Evolutionary conservation across 2,113 vertebrate species (phyloP), one percentile per base, ranked within the genome.

Genomic region (Labeo rohita): DNA sequence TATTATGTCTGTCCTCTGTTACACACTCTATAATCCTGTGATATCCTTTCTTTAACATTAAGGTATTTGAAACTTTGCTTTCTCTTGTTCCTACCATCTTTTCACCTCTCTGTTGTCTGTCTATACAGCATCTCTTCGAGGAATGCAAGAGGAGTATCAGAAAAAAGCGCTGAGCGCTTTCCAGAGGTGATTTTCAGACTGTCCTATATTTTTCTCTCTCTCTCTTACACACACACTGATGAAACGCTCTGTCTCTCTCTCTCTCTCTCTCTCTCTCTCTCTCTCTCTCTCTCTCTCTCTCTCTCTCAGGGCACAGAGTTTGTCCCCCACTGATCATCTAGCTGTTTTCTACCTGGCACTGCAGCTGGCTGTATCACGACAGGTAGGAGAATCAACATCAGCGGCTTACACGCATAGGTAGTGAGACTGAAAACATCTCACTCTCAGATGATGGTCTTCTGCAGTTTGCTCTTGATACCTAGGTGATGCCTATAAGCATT

Each of bases 331-430:
- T 0, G 98, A 99, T 93, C 98, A 99, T 89, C 95, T 98, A 87
- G 97, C 97, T 86, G 96, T 97, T 10, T 99, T 99, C 93, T 99
- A 99, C 93, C 90, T 99, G 92, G 97, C 98, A 2, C 90, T 99
- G 89, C 98, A 99, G 93, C 96, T 99, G 23, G 98, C 98, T 75
- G 98, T 99, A 90, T 99, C 98, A 91, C 95, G 98, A 92, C 98
- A 99, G 97, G 98, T 99, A 90, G 95, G 93, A 61, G 3, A 54
- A n/a, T 45, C 12, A 6, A 18, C 63, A 54, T 82, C 47, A 70
- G 47, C 47, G 39, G 13, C 80, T 23, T 43, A 45, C 36, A 63
- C 56, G 63, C 36, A 61, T 4, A 39, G 10, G 34, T 13, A 15
- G 72, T 75, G 6, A 49, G 75, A 78, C 28, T 47, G 23, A 61